These are phyloP conservation scores for Hydrozoanthus gracilis DNA, from an alignment of 92 coral and sea anemone genomes.

Conservation along the genomic window DNA sequence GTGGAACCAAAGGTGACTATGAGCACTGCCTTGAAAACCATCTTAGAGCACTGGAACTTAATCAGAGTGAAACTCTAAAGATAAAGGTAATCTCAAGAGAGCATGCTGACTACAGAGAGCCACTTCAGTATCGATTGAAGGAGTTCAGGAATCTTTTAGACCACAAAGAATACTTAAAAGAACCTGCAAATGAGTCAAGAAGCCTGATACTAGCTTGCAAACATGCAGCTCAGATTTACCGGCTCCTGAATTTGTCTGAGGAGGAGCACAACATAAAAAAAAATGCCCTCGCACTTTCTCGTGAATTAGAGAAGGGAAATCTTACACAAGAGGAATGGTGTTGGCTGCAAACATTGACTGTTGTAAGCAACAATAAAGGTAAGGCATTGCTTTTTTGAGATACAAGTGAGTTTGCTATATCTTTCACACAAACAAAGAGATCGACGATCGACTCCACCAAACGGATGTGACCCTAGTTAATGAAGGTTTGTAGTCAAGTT, in stretches of 20 bases:
- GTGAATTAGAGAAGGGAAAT: no score
- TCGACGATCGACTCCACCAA: no score
- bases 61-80: conserved; percentile 1
- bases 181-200: not conserved
- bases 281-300: not conserved
- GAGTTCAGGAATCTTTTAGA: not conserved
- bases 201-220: not conserved
- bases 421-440: no score
- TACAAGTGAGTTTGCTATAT: no score
- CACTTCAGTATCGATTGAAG: not conserved
- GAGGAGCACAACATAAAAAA: not conserved
- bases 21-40: conserved; percentile 15
- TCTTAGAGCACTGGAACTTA: not conserved
- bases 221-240: not conserved
- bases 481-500: no score
- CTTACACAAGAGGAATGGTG: no score
- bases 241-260: not conserved
- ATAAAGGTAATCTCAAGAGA: not conserved
- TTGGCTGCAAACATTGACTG: no score
- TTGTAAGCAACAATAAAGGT: no score
- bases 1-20: not conserved
- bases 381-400: no score
- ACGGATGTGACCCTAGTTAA: no score
- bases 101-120: not conserved
- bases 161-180: not conserved